A percentile compares a stretch with the other conserved stretches of the same genome.
phyloP scores from a whole-genome alignment of 2,888 invertebrate species.

The Orthosia incerta region DNA sequence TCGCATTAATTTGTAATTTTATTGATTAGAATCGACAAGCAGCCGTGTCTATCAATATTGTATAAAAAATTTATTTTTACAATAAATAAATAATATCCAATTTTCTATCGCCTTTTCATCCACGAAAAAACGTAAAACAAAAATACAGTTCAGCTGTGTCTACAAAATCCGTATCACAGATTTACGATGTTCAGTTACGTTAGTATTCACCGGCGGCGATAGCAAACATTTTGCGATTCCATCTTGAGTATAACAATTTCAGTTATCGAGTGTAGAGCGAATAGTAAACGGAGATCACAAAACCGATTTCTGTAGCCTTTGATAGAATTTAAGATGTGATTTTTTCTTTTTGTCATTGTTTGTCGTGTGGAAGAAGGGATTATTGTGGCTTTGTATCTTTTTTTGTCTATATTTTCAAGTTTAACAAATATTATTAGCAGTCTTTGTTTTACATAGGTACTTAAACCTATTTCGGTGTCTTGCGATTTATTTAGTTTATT shows the following conservation, averaged over 20 bases:
- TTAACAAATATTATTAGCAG: neutral
- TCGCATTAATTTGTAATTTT: too few species aligned
- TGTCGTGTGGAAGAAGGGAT: neutral
- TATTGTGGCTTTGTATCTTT: conserved; percentile 1
- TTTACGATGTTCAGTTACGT: conserved; percentile 62
- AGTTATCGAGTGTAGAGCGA: conserved; percentile 51
- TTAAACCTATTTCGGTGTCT: neutral
- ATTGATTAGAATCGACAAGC: too few species aligned
- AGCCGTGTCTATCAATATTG: too few species aligned
- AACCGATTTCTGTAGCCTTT: conserved; percentile 45
- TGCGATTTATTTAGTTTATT: too few species aligned
- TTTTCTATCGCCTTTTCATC: conserved; percentile 23
- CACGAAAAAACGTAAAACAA: conserved; percentile 14
- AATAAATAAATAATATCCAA: conserved; percentile 22
- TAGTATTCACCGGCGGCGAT: conserved; percentile 40
- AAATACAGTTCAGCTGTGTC: conserved; percentile 45
- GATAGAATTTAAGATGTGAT: conserved; percentile 47
- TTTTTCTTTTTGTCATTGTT: conserved; percentile 18
- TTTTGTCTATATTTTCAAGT: neutral
- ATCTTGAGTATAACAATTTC: conserved; percentile 52
- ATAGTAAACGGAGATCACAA: conserved; percentile 54
- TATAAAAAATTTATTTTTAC: neutral
- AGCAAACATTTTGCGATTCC: conserved; percentile 62
- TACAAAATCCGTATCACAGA: conserved; percentile 58
- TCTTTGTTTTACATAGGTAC: neutral